Base-by-base conservation (phyloP, 92 coral and sea anemone genomes). In the Micromussa lordhowensis region DNA sequence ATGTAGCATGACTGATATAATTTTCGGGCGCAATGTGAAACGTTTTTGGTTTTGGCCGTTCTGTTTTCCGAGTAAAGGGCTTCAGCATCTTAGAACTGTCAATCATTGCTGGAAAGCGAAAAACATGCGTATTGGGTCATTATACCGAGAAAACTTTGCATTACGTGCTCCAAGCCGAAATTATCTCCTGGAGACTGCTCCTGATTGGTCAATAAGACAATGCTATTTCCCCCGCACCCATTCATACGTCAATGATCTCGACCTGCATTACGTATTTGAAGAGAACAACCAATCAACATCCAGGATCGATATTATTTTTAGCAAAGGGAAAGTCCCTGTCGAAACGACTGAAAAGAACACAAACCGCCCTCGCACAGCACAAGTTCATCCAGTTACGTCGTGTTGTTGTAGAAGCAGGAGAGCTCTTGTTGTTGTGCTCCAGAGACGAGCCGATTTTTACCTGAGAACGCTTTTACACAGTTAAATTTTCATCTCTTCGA, bases 171-270 rank as follows among this genome's bases (percentile, higher is more conserved):
- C 3, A 1, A 73, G 78, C 48, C 24, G 32, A 14, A 32, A 40
- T 16, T 15, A 40, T 7, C 48, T 9, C 36, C 3, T 21, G 34
- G 9, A 34, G 6, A 2, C 78, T 34, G 26, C 29, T 30, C 58
- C 38, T 84, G 73, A 84, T 84, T 84, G 80, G 88, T 58, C 57
- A 74, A n/a, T 24, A 0, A 14, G 28, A n/a, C 80, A 53, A 22
- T 34, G 49, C 28, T 24, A 84, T 72, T 84, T 84, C 88, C 88
- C 73, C 88, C 88, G 81, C 88, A 34, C 88, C 88, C 88, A 70
- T 38, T 54, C 22, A 14, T 3, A 53, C 69, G 87, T 84, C 80
- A 84, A 54, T 24, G 32, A 34, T 69, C 32, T 55, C 18, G 49
- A 53, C 26, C 26, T 13, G 14, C 16, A 53, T 84, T 63, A 73